phyloP scores from a whole-genome alignment of 2,797 vertebrate genomes.

The Enteromius anoplus region DNA sequence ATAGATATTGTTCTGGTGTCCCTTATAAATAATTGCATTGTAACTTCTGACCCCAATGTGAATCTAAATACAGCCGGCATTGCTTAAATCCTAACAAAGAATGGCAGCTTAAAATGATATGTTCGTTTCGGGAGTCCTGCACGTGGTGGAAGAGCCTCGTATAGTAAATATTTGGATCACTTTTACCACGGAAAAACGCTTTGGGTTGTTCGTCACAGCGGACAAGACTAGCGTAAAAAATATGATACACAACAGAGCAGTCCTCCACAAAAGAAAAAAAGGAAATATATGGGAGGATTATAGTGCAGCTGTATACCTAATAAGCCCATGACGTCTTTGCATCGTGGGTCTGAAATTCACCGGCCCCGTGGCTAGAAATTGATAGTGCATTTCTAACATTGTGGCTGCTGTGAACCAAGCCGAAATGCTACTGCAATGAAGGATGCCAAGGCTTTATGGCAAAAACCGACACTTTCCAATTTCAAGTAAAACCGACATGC shows the following conservation, averaged over 20 bases:
- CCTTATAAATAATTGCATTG: background rate
- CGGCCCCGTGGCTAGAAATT: constrained; percentile 47
- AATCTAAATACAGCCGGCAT: background rate
- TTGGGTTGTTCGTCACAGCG: constrained; percentile 53
- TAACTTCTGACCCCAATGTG: background rate
- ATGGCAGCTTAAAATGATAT: background rate
- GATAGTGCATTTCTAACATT: constrained; percentile 37
- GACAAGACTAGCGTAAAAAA: constrained; percentile 48
- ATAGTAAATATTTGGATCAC: constrained; percentile 57
- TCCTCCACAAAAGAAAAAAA: background rate
- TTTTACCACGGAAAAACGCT: constrained; percentile 64
- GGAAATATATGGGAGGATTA: constrained; percentile 42
- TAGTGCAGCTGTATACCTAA: constrained; percentile 43
- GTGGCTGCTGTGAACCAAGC: constrained; percentile 5
- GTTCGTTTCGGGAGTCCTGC: constrained; percentile 19
- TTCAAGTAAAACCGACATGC: constrained; percentile 19
- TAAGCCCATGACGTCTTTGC: constrained; percentile 19
- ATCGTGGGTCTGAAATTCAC: constrained; percentile 11
- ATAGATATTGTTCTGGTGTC: background rate
- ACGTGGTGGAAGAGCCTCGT: constrained; percentile 47
- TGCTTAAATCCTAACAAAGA: constrained; percentile 17
- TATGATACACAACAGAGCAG: constrained; percentile 49
- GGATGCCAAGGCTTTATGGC: constrained; percentile 59
- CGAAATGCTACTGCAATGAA: constrained; percentile 26
- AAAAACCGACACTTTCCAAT: constrained; percentile 46